These are phyloP conservation scores for Pangasius djambal DNA, from an alignment of 2,797 vertebrate species.

Conservation along the genomic window DNA sequence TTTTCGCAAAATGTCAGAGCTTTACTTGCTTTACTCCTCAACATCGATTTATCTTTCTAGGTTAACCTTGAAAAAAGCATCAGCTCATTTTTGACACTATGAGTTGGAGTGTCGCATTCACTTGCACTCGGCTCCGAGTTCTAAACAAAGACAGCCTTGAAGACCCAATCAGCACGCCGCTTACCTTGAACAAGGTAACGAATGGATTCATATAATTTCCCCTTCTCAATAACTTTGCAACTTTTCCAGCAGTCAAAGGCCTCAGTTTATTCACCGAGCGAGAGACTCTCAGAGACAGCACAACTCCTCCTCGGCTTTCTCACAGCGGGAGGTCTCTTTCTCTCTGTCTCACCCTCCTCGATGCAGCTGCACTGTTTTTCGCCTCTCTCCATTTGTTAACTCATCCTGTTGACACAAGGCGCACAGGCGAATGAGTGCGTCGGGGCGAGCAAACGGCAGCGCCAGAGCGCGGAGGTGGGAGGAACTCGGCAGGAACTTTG, in stretches of 20 bases:
- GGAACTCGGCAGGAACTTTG: conserved; percentile 50
- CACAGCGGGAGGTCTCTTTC: conserved; percentile 46
- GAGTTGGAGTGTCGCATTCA: not conserved
- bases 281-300: conserved; percentile 36
- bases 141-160: conserved; percentile 31
- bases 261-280: conserved; percentile 32
- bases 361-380: conserved; percentile 53
- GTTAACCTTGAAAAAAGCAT: conserved; percentile 29
- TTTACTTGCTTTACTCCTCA: not conserved
- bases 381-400: conserved; percentile 51
- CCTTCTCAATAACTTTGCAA: conserved; percentile 36
- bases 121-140: not conserved
- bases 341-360: conserved; percentile 32
- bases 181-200: conserved; percentile 40
- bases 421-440: conserved; percentile 13
- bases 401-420: conserved; percentile 54
- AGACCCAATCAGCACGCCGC: conserved; percentile 24
- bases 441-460: conserved; percentile 4
- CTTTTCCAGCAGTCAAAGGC: conserved; percentile 42
- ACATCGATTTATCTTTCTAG: not conserved
- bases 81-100: not conserved
- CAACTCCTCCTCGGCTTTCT: conserved; percentile 30
- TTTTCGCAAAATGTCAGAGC: not conserved
- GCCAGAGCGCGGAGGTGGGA: conserved; percentile 49
- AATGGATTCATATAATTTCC: conserved; percentile 15